Evolutionary conservation across 2,888 invertebrate species (phyloP).

Genomic region (Odiellus spinosus): DNA sequence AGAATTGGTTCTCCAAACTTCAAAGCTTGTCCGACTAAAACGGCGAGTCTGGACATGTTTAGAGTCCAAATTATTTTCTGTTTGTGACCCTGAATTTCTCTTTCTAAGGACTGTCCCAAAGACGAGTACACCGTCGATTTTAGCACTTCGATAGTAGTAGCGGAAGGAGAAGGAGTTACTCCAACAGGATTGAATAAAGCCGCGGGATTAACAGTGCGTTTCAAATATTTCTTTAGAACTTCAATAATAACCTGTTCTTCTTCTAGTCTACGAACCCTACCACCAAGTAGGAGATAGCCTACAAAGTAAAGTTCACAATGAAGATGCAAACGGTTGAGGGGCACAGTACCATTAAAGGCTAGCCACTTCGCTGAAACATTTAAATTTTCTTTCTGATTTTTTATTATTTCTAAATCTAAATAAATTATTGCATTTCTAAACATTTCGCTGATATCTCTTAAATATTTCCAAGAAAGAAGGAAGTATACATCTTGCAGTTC

Average conservation of each 20-base stretch:
- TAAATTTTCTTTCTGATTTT: too few relatives aligned
- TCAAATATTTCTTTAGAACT: conserved; percentile 48
- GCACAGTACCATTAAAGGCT: too few relatives aligned
- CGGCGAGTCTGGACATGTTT: conserved; percentile 58
- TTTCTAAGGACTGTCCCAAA: neutral
- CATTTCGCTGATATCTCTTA: neutral
- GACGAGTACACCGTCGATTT: neutral
- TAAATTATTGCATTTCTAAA: neutral
- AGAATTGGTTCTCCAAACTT: conserved; percentile 85
- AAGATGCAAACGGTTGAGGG: too few relatives aligned
- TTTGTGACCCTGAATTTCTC: conserved; percentile 34
- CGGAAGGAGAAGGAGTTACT: neutral
- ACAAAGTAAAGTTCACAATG: conserved; percentile 6
- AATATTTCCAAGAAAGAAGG: neutral
- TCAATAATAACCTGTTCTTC: conserved; percentile 56
- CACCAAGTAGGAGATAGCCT: conserved; percentile 77
- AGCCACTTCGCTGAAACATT: too few relatives aligned
- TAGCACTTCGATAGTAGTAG: conserved; percentile 5
- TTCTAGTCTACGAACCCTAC: conserved; percentile 67
- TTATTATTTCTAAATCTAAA: neutral
- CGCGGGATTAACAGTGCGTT: conserved; percentile 50
- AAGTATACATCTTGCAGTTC: neutral
- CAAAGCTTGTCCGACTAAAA: conserved; percentile 52
- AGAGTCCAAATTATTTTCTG: conserved; percentile 85
- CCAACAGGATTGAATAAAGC: conserved; percentile 43